Evolutionary conservation across 2,888 invertebrate species (phyloP).

Genomic region (Empis livida): DNA sequence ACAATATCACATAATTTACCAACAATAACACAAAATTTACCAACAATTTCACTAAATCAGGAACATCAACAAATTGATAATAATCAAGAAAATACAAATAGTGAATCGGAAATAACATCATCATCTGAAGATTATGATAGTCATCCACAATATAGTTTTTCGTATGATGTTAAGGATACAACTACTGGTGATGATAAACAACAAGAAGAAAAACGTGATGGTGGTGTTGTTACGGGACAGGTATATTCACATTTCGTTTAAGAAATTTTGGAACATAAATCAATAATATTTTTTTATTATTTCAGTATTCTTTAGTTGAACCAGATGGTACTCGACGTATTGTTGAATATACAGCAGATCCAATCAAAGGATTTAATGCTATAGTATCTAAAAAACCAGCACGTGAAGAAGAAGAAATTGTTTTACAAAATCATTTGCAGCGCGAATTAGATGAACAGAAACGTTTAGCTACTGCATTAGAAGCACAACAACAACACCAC

Average conservation of each 20-base stretch:
- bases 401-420: constrained; percentile 4
- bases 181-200: constrained; percentile 20
- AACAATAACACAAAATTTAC: not conserved
- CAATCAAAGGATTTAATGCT: constrained; percentile 15
- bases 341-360: constrained; percentile 16
- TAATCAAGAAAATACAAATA: not conserved
- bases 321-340: constrained; percentile 15
- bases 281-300: not conserved
- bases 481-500: not conserved
- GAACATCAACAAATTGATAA: not conserved
- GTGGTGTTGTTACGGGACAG: constrained; percentile 19
- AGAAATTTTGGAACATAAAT: not conserved
- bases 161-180: constrained; percentile 19
- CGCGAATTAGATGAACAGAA: constrained; percentile 23
- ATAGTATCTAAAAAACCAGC: constrained; percentile 13
- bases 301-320: constrained; percentile 15
- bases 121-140: constrained; percentile 20
- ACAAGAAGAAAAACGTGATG: constrained; percentile 20
- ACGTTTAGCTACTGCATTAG: constrained; percentile 16
- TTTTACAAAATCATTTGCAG: constrained; percentile 28
- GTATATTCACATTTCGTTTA: constrained; percentile 5
- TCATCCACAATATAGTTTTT: constrained; percentile 17
- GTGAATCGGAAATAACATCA: not conserved
- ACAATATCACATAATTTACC: too few relatives aligned
- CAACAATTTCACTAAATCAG: constrained; percentile 15